Conservation (phyloP, 2,888 invertebrate genomes). For the Terebella lapidaria region DNA sequence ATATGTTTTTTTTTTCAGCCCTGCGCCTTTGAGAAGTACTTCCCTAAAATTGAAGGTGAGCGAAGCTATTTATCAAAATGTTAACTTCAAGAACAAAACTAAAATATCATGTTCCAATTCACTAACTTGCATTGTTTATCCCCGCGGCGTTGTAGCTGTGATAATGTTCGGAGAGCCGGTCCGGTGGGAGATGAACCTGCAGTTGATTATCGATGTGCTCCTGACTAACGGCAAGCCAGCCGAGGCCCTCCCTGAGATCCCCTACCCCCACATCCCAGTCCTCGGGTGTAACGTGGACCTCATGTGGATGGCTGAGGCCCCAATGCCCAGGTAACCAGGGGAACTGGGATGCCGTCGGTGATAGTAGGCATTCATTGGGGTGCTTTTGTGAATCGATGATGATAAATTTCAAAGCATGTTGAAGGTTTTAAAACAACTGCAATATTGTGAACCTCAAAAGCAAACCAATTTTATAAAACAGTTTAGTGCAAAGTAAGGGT, state of each 20-base stretch:
- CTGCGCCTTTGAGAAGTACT: slow-evolving; percentile 58
- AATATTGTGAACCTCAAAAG: too few relatives aligned
- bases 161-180: slow-evolving; percentile 65
- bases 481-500: too few relatives aligned
- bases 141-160: slow-evolving; percentile 58
- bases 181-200: slow-evolving; percentile 64
- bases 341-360: too few relatives aligned
- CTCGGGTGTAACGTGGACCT: slow-evolving; percentile 67
- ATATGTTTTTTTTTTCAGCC: slow-evolving; percentile 39
- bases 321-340: slow-evolving; percentile 60
- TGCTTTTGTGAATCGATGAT: neutral
- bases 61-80: slow-evolving; percentile 4
- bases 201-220: slow-evolving; percentile 62
- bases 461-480: too few relatives aligned
- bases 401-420: neutral
- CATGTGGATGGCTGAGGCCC: slow-evolving; percentile 65
- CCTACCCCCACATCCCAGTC: slow-evolving; percentile 64
- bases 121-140: too few relatives aligned
- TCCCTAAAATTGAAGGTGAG: slow-evolving; percentile 58
- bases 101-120: too few relatives aligned
- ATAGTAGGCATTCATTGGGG: neutral
- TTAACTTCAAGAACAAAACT: too few relatives aligned
- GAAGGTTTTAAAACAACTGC: too few relatives aligned
- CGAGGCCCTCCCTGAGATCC: slow-evolving; percentile 44
- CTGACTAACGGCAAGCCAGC: slow-evolving; percentile 61